These are phyloP conservation scores for Apis florea DNA, from an alignment of 1,140 invertebrate genomes.

Conservation along the genomic window DNA sequence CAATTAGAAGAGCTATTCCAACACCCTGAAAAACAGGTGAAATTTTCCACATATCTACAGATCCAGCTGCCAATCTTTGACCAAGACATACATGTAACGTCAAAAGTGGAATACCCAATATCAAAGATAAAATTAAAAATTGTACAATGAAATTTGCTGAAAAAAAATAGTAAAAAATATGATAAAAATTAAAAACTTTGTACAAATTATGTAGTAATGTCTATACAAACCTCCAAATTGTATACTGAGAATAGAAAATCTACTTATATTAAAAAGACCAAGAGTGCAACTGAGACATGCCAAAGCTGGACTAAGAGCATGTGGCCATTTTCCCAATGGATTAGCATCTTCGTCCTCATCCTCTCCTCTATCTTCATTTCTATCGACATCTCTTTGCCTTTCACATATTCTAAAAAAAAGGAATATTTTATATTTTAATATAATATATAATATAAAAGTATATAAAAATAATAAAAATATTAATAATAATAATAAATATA, in stretches of 20 bases:
- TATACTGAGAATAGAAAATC: slow-evolving; percentile 92
- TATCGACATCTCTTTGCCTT: slow-evolving; percentile 65
- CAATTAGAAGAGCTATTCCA: slow-evolving; percentile 89
- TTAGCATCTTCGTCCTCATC: slow-evolving; percentile 77
- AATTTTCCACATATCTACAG: slow-evolving; percentile 95
- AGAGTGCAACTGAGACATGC: slow-evolving; percentile 92
- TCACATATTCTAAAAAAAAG: slow-evolving; percentile 63
- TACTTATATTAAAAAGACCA: slow-evolving; percentile 93
- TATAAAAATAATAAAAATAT: not conserved
- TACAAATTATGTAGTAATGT: no score
- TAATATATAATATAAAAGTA: not conserved
- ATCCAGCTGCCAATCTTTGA: slow-evolving; percentile 90
- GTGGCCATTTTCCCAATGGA: slow-evolving; percentile 86
- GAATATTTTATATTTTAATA: not conserved
- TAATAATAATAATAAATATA: not conserved
- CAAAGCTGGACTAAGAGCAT: slow-evolving; percentile 88
- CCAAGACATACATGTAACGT: slow-evolving; percentile 92
- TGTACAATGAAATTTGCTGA: slow-evolving; percentile 93
- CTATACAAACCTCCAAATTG: slow-evolving; percentile 88
- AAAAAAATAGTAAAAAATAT: slow-evolving; percentile 41
- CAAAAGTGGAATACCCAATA: slow-evolving; percentile 92
- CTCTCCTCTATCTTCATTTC: slow-evolving; percentile 67
- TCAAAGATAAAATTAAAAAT: slow-evolving; percentile 90
- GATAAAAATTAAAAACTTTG: not conserved
- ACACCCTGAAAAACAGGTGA: slow-evolving; percentile 95